Conservation (phyloP, 2,113 vertebrate species). For the Tachysurus fulvidraco region DNA sequence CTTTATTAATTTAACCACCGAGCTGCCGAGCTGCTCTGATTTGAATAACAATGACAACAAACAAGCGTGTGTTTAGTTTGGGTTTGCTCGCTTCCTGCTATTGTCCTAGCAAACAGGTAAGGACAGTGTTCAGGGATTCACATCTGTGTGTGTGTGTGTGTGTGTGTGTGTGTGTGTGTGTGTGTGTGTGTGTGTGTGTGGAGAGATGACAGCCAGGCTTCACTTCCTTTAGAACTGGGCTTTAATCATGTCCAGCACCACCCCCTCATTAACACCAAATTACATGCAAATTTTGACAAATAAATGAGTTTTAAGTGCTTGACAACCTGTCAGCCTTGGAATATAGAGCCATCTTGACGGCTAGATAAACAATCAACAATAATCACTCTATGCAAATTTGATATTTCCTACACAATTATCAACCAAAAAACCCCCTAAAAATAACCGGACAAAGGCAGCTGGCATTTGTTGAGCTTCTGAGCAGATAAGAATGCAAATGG, state of each 20-base stretch:
- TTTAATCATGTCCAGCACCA: slow-evolving; percentile 92
- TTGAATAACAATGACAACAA: slow-evolving; percentile 53
- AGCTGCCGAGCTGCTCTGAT: slow-evolving; percentile 32
- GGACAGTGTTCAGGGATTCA: slow-evolving; percentile 27
- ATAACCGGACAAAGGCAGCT: slow-evolving; percentile 95
- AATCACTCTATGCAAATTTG: slow-evolving; percentile 99
- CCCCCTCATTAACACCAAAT: slow-evolving; percentile 96
- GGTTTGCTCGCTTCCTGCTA: slow-evolving; percentile 14
- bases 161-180: slow-evolving; percentile 14
- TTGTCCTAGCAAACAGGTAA: slow-evolving; percentile 39
- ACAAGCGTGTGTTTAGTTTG: slow-evolving; percentile 36
- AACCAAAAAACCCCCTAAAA: slow-evolving; percentile 82
- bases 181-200: slow-evolving; percentile 30
- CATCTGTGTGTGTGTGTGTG: slow-evolving; percentile 10
- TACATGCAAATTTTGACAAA: slow-evolving; percentile 99
- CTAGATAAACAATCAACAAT: slow-evolving; percentile 99
- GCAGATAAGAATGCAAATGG: slow-evolving; percentile 80
- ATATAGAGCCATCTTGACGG: slow-evolving; percentile 98
- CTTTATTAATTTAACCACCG: slow-evolving; percentile 35
- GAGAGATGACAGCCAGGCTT: slow-evolving; percentile 56
- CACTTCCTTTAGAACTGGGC: slow-evolving; percentile 82
- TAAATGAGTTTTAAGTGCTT: slow-evolving; percentile 99
- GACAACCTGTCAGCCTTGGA: slow-evolving; percentile 96
- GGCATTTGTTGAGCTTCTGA: slow-evolving; percentile 88
- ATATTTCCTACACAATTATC: slow-evolving; percentile 99